Conservation (phyloP, 2,113 vertebrate species). For the Lagopus leucura region DNA sequence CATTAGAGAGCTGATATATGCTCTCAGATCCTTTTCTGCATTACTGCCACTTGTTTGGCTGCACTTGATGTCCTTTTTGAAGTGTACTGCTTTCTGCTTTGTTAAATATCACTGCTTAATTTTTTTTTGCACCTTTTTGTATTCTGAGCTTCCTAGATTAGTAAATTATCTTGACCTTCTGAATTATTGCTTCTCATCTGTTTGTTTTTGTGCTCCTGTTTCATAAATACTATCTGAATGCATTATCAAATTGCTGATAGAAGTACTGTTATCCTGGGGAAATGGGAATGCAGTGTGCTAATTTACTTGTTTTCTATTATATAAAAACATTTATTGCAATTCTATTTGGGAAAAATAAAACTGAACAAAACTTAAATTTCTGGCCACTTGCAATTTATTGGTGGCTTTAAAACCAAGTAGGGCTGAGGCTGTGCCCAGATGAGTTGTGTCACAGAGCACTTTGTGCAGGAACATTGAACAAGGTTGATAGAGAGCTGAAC, state of each 20-base stretch:
- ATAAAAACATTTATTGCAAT: neutral
- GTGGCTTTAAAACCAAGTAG: neutral
- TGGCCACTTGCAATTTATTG: too few species aligned
- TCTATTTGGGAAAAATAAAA: fast-evolving
- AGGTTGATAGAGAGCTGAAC: neutral
- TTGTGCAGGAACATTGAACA: neutral
- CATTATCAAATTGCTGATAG: neutral
- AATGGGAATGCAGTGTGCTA: neutral
- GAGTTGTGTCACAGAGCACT: fast-evolving
- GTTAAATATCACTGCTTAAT: neutral
- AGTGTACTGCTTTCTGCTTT: neutral
- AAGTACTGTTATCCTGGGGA: neutral
- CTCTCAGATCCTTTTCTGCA: neutral
- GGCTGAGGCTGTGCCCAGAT: neutral
- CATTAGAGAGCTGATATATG: neutral
- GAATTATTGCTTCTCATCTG: neutral
- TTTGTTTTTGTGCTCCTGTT: neutral
- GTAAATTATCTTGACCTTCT: neutral
- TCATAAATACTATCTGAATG: neutral
- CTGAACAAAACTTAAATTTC: neutral
- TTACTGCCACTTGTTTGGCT: neutral
- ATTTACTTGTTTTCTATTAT: neutral
- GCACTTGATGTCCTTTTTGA: neutral
- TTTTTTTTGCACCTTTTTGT: neutral
- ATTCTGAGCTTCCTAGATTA: too few species aligned